These are phyloP conservation scores for Anthopleura xanthogrammica DNA, from an alignment of 92 coral and sea anemone genomes.

Conservation along the genomic window DNA sequence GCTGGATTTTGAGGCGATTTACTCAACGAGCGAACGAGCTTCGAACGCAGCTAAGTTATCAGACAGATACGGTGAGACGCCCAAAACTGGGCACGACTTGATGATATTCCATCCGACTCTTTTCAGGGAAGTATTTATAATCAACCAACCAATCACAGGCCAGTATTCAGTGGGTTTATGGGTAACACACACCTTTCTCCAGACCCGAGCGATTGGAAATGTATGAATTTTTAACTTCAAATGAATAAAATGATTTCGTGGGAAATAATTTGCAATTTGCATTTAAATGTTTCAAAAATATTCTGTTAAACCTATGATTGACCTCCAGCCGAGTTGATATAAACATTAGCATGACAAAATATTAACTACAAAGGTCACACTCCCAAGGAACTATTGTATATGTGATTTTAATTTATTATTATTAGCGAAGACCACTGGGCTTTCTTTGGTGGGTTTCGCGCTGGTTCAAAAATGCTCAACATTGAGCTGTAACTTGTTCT, in stretches of 20 bases:
- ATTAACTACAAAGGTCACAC: background rate
- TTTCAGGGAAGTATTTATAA: conserved; percentile 46
- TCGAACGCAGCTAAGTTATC: conserved; percentile 56
- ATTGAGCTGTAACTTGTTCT: background rate
- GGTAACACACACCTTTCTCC: conserved; percentile 27
- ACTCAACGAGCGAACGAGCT: conserved; percentile 23
- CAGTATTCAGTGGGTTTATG: conserved; percentile 17
- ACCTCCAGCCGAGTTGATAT: conserved; percentile 1
- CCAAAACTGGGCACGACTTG: conserved; percentile 88
- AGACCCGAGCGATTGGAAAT: conserved; percentile 13
- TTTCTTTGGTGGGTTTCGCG: background rate
- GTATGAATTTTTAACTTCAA: conserved; percentile 30
- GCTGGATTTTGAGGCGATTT: conserved; percentile 17
- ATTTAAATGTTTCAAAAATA: background rate
- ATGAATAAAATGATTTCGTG: conserved; percentile 10
- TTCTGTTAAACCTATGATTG: background rate
- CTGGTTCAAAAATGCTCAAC: background rate
- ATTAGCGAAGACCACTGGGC: background rate
- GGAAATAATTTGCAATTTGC: background rate
- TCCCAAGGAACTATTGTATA: background rate
- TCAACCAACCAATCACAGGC: conserved; percentile 33
- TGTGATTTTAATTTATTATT: background rate
- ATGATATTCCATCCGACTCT: conserved; percentile 57
- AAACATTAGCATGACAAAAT: background rate
- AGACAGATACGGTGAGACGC: conserved; percentile 71